Base-by-base conservation (phyloP, 2,113 vertebrate species). In the Corythornis madagascariensis region DNA sequence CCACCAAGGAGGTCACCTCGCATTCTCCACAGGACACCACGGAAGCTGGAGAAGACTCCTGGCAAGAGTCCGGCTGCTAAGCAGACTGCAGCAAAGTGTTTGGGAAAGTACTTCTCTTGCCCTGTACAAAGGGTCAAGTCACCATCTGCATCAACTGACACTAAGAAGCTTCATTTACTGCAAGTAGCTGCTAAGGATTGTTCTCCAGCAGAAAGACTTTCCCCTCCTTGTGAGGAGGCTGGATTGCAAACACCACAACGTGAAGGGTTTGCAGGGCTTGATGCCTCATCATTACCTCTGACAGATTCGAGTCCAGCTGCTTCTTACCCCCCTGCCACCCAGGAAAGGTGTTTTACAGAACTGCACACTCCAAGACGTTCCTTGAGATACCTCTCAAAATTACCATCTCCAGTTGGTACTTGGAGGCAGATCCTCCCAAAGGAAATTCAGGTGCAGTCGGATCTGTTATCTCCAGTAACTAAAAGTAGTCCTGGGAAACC, bases 151-250 rank as follows among this genome's bases (percentile, higher is more conserved):
- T 96, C 94, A 66, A 85, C 87, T 48, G 82, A 78, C 79, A 95
- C 78, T 33, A 96, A 84, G 65, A 88, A 43, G 5, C 11, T 66
- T 78, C 12, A 26, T 29, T 86, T 96, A 16, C 35, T 92, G 33
- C 67, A 92, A 47, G 84, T 66, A 29, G 93, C 96, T 0, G 95
- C 96, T 52, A 97, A 98, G 90, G 91, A 92, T n/a, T 87, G 73
- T 67, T 97, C 97, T 22, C 90, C 90, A 29, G 94, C 92, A 69
- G 91, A 93, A 10, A 91, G 93, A 35, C 64, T 97, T 47, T 94
- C 95, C 70, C 97, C 97, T 69, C 97, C 98, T 8, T 88, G 94
- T 22, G 96, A 97, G 89, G 89, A 73, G 25, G 19, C 88, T 20
- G 89, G 88, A 22, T 90, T 86, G 20, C 60, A 74, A 65, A 93